Evolutionary conservation across 2,797 vertebrate species (phyloP).

Genomic region (Monodelphis domestica): DNA sequence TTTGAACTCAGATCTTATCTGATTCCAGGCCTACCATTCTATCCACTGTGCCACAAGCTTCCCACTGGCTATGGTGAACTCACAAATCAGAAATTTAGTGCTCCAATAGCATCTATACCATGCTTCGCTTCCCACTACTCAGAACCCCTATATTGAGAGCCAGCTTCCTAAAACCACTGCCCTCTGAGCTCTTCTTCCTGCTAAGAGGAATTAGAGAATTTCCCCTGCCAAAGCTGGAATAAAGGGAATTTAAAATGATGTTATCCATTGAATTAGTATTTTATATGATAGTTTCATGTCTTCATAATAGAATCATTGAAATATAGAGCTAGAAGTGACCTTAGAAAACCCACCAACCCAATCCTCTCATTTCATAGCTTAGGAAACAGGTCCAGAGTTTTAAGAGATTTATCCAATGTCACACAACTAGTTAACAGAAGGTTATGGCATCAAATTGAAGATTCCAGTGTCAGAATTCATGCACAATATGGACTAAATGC

Average conservation of each 20-base stretch:
- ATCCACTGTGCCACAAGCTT: neutral
- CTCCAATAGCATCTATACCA: neutral
- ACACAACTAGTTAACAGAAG: neutral
- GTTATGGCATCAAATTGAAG: neutral
- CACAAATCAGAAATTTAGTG: neutral
- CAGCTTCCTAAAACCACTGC: neutral
- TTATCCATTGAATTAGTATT: neutral
- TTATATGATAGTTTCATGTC: neutral
- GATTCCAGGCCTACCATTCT: neutral
- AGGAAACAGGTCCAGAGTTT: neutral
- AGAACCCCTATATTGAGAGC: neutral
- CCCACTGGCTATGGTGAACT: neutral
- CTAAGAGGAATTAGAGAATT: neutral
- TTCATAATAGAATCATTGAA: neutral
- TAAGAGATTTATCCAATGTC: neutral
- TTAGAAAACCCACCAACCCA: neutral
- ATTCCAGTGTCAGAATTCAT: neutral
- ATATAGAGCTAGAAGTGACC: neutral
- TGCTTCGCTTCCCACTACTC: neutral
- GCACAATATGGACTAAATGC: neutral
- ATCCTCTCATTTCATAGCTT: neutral
- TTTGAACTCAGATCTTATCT: neutral
- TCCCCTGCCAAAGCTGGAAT: neutral
- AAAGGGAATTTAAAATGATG: neutral
- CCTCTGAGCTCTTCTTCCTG: neutral